phyloP scores from a whole-genome alignment of 2,888 invertebrate genomes.

The Subacronicta megacephala region DNA sequence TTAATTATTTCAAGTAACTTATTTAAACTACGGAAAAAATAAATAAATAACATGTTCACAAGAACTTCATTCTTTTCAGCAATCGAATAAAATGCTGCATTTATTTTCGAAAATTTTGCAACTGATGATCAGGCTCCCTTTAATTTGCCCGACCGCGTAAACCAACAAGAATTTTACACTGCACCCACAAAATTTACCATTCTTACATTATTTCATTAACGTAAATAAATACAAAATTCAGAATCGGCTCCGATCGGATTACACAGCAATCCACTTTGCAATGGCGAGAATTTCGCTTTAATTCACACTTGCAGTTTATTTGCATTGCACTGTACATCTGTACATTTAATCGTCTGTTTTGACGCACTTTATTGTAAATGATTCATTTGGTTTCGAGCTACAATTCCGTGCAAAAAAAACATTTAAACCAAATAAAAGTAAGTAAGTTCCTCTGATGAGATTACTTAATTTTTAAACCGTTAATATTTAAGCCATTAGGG shows the following conservation, averaged over 20 bases:
- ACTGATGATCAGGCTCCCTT: conserved; percentile 21
- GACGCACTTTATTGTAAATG: conserved; percentile 44
- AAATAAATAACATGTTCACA: too few species aligned
- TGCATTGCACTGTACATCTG: conserved; percentile 38
- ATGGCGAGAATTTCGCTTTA: conserved; percentile 52
- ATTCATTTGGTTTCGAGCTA: conserved; percentile 40
- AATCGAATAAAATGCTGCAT: background rate
- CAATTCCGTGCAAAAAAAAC: conserved; percentile 9
- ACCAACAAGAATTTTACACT: conserved; percentile 25
- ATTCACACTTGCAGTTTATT: conserved; percentile 58
- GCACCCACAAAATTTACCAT: conserved; percentile 21
- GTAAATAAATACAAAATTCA: conserved; percentile 47
- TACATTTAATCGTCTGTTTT: conserved; percentile 46
- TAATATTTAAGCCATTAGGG: too few species aligned
- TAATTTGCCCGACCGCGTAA: conserved; percentile 7
- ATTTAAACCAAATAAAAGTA: too few species aligned
- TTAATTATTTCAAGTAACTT: too few species aligned
- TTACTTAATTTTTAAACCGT: too few species aligned
- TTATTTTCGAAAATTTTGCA: conserved; percentile 18
- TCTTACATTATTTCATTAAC: conserved; percentile 53
- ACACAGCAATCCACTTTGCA: conserved; percentile 59
- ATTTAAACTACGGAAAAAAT: too few species aligned
- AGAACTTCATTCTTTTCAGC: background rate
- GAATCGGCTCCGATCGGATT: conserved; percentile 59
- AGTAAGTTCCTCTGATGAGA: too few species aligned